Evolutionary conservation across 2,797 vertebrate species (phyloP), one percentile per base, ranked within the genome.

Genomic region (Botia kubotai): DNA sequence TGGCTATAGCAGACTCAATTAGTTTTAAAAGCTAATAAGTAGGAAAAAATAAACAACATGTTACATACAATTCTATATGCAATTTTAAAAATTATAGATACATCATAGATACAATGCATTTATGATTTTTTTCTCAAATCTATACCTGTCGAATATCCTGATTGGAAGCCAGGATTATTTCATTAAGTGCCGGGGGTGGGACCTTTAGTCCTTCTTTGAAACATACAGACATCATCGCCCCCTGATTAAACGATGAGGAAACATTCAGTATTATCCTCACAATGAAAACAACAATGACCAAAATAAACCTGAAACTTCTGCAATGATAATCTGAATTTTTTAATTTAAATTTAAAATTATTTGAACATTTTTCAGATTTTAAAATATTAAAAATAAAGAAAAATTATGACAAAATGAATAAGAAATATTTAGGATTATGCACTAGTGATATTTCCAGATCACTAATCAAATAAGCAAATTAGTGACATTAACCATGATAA

Each of bases 161-260:
- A 92, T 98, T 98, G 84, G 98, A 96, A 7, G 96, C 97, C 62
- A 98, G 89, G 86, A 99, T 99, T 14, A 99, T 95, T 92, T 99
- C 97, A 55, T 98, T 98, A 85, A 99, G 96, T 68, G 98, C 98
- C 57, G 97, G 95, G 17, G 98, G 95, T 0, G 96, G 96, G 85
- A 99, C 95, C 89, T 97, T 98, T 86, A 99, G 89, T 19, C 97
- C 96, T 88, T 99, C 98, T 90, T 98, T 99, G 92, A 93, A 99
- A 46, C 97, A 96, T 76, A 99, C 89, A 77, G 97, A 98, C 96
- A 99, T 97, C 96, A 99, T 98, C 43, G 98, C 98, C 55, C 93
- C 97, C 98, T 99, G 89, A 70, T 16, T 8, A 26, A 1, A 13
- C 12, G 73, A 13, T 70, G 50, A 80, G 11, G 23, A 12, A 26